Evolutionary conservation across 1,140 invertebrate genomes (phyloP).

Genomic region (Neuroterus valhalla): DNA sequence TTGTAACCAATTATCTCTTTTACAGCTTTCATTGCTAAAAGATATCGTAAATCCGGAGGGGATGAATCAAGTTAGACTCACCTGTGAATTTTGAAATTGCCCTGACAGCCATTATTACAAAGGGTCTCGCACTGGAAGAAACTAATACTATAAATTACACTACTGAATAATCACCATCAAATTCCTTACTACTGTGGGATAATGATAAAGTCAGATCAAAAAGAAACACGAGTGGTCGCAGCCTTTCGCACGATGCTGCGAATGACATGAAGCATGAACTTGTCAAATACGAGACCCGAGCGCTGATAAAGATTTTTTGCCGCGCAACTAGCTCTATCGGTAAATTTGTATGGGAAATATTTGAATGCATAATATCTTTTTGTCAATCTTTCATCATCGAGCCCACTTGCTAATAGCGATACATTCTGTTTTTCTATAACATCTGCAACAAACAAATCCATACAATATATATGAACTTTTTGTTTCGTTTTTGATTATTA

Average conservation of each 20-base stretch:
- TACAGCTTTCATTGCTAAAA: neutral
- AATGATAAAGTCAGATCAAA: conserved; percentile 55
- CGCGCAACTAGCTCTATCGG: neutral
- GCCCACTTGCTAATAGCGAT: no score
- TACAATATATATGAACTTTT: no score
- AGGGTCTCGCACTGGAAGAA: conserved; percentile 44
- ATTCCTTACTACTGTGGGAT: conserved; percentile 56
- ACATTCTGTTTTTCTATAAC: no score
- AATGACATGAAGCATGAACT: conserved; percentile 1
- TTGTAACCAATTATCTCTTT: conserved; percentile 35
- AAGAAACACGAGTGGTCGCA: conserved; percentile 47
- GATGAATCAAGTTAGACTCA: conserved; percentile 39
- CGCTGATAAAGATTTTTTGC: neutral
- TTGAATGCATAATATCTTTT: no score
- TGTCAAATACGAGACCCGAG: conserved; percentile 16
- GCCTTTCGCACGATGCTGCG: conserved; percentile 9
- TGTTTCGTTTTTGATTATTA: no score
- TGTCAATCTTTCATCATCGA: no score
- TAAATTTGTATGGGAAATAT: neutral
- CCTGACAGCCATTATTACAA: conserved; percentile 71
- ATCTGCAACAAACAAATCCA: no score
- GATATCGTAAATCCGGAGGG: neutral
- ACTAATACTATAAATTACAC: conserved; percentile 50
- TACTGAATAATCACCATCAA: conserved; percentile 63
- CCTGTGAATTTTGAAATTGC: conserved; percentile 71